Percentiles rank a stretch among this genome's conserved stretches.
These are phyloP conservation scores for Trichacis sp. DNA, from an alignment of 2,888 invertebrate species.

Conservation along the genomic window DNA sequence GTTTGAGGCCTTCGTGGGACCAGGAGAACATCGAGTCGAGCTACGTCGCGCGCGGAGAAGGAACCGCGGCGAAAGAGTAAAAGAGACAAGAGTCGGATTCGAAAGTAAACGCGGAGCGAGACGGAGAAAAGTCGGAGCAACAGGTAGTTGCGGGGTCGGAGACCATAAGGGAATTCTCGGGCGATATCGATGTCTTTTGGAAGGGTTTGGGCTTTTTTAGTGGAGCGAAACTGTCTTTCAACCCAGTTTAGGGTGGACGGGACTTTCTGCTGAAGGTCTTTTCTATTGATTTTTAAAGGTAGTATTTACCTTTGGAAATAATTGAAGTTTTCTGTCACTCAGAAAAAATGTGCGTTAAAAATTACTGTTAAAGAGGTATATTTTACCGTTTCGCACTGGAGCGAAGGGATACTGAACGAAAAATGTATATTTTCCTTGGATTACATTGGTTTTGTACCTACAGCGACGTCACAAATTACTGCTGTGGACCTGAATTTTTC, in stretches of 20 bases:
- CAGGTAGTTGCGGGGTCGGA: constrained; percentile 25
- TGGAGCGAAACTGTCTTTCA: constrained; percentile 8
- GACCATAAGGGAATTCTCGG: constrained; percentile 21
- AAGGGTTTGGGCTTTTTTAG: constrained; percentile 8
- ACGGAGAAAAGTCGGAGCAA: constrained; percentile 25
- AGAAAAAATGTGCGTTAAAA: too few relatives aligned
- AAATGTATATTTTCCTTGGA: too few relatives aligned
- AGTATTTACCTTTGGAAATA: too few relatives aligned
- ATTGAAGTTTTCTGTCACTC: too few relatives aligned
- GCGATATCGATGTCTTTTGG: constrained; percentile 16
- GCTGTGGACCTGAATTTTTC: too few relatives aligned
- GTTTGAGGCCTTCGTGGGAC: constrained; percentile 62
- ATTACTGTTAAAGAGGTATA: too few relatives aligned
- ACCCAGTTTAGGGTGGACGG: not conserved
- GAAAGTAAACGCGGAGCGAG: constrained; percentile 27
- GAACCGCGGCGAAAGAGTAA: constrained; percentile 38
- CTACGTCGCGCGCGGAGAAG: constrained; percentile 51
- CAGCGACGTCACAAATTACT: too few relatives aligned
- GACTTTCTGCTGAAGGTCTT: not conserved
- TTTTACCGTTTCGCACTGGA: too few relatives aligned
- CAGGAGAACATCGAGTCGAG: constrained; percentile 62
- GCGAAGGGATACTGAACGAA: too few relatives aligned
- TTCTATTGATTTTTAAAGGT: not conserved
- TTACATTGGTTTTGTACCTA: too few relatives aligned
- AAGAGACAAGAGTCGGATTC: constrained; percentile 31